Base-by-base conservation (phyloP, 2,113 vertebrate species). In the Gnathonemus longibarbis region DNA sequence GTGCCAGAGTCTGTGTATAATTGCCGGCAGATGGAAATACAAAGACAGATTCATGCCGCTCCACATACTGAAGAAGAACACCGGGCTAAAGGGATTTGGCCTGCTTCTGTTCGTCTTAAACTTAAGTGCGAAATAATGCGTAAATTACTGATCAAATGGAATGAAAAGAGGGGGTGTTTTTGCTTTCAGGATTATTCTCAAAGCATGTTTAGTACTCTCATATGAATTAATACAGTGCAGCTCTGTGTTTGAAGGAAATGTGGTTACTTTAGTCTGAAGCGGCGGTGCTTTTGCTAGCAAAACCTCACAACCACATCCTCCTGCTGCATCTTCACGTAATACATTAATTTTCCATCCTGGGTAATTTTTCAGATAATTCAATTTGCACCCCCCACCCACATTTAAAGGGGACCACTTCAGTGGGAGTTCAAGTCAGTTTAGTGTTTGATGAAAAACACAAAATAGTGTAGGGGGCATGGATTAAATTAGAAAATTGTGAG, bases 271-370 rank as follows among this genome's bases (percentile, higher is more conserved):
- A 93, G 86, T 15, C 46, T 87, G 49, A 87, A 19, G 39, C 21
- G n/a, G 1, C 74, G n/a, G 56, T 91, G 42, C 56, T 74, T 1
- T 89, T 21, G 52, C 49, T 74, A 91, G 89, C 49, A 89, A 86
- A 91, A 84, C 90, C 48, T 91, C 48, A 85, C 88, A 56, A 6
- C 27, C 89, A 89, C 85, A 84, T 58, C 35, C 77, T 49, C 83
- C 1, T 15, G 39, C 6, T 83, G 27, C 1, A 74, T 13, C 74
- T 58, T 90, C 88, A 94, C 93, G 92, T 88, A 50, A 94, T 93
- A 93, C 87, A 80, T 85, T 87, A 19, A 93, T 94, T 95, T 95
- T 92, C 93, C 93, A 91, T 90, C 80, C 89, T 84, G 11, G 31
- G 45, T 35, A 56, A 19, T 88, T 88, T 49, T 45, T 62, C 46